Conservation (phyloP, 2,888 invertebrate species). For the Perizoma affinitatum region DNA sequence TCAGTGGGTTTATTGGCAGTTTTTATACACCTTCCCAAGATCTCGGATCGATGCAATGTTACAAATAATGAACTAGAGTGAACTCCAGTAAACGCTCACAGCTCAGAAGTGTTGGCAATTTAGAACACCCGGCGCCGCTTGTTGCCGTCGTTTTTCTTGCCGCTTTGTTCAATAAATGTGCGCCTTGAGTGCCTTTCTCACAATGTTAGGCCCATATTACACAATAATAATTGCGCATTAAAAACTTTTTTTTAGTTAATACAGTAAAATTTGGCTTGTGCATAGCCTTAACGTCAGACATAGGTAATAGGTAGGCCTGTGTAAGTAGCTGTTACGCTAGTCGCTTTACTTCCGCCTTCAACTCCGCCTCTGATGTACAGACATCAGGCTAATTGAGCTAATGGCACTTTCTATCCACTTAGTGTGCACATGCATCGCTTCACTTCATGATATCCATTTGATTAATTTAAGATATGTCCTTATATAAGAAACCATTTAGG, state of each 20-base stretch:
- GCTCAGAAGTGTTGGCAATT: slow-evolving; percentile 74
- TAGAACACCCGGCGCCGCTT: slow-evolving; percentile 72
- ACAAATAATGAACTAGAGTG: slow-evolving; percentile 75
- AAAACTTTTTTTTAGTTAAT: slow-evolving; percentile 39
- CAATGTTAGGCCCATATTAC: slow-evolving; percentile 63
- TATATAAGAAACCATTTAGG: too few relatives aligned
- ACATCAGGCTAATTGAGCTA: slow-evolving; percentile 26
- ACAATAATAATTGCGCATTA: slow-evolving; percentile 53
- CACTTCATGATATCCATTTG: slow-evolving; percentile 8
- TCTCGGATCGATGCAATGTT: slow-evolving; percentile 63
- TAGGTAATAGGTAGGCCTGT: slow-evolving; percentile 19
- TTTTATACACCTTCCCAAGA: slow-evolving; percentile 47
- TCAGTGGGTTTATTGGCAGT: slow-evolving; percentile 36
- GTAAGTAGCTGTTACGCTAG: slow-evolving; percentile 21
- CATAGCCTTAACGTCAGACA: slow-evolving; percentile 23
- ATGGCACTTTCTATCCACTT: slow-evolving; percentile 20
- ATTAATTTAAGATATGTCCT: not conserved
- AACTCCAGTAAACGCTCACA: slow-evolving; percentile 65
- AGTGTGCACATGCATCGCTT: slow-evolving; percentile 8
- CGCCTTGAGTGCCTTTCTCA: slow-evolving; percentile 63
- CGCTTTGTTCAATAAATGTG: slow-evolving; percentile 75
- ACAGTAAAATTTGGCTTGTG: slow-evolving; percentile 23
- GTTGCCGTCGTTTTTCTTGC: slow-evolving; percentile 74
- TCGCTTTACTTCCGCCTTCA: slow-evolving; percentile 21
- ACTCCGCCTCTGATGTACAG: slow-evolving; percentile 4